Evolutionary conservation across 2,888 invertebrate genomes (phyloP), one percentile per base, ranked within the genome.

Genomic region (Ecdyonurus torrentis): DNA sequence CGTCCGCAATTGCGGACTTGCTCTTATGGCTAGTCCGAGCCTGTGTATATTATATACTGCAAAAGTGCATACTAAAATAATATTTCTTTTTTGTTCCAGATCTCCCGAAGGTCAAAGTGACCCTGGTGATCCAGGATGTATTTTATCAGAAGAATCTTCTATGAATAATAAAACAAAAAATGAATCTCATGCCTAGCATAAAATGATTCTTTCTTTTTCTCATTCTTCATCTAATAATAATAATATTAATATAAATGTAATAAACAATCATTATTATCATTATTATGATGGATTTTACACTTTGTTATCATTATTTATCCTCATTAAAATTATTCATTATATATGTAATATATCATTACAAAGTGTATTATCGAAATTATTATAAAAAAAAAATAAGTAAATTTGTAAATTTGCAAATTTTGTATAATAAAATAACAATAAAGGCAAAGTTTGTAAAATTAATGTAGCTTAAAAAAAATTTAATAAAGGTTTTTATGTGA

Each of bases 31-130:
- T n/a, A n/a, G n/a, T n/a, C n/a, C n/a, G n/a, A n/a, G n/a, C n/a
- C n/a, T n/a, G n/a, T n/a, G n/a, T n/a, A n/a, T n/a, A n/a, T n/a
- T n/a, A n/a, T n/a, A n/a, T n/a, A n/a, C n/a, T n/a, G n/a, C n/a
- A n/a, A n/a, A n/a, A n/a, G n/a, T n/a, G n/a, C n/a, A n/a, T n/a
- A n/a, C n/a, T n/a, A n/a, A n/a, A n/a, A n/a, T n/a, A n/a, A n/a
- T n/a, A n/a, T n/a, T n/a, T n/a, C n/a, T n/a, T n/a, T n/a, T n/a
- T n/a, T n/a, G n/a, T n/a, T n/a, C n/a, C 55, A 55, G 55, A 22
- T 55, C 55, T 20, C 55, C 55, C 15, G 55, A 55, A 22, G 55
- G 55, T 7, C 55, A 55, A 55, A 55, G 55, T 55, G 55, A 55
- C 55, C 55, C 55, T 55, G 55, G 55, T 10, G 55, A 55, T 55